Conservation (phyloP, 2,797 vertebrate genomes). For the Nothura maculosa region DNA sequence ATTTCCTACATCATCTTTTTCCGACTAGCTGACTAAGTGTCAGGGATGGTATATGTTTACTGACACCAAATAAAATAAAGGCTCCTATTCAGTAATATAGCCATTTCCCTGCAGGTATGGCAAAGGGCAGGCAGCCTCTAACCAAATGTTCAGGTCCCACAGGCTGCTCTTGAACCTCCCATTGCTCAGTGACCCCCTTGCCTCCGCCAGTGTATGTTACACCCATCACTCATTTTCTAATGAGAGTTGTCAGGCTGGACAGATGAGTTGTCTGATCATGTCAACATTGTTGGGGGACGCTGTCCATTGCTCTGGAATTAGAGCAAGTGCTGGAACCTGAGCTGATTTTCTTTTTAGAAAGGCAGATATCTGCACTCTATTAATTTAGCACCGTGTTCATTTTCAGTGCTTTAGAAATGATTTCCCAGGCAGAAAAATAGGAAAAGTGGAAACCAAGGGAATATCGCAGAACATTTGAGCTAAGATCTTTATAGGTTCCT, state of each 20-base stretch:
- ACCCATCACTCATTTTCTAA: neutral
- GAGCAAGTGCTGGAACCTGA: neutral
- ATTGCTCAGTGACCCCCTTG: rapidly evolving
- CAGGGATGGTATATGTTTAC: neutral
- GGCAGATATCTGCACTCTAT: neutral
- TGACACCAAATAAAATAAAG: neutral
- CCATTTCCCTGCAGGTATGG: rapidly evolving
- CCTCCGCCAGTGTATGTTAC: neutral
- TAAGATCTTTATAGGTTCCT: neutral
- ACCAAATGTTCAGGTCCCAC: neutral
- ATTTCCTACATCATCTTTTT: neutral
- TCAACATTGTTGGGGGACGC: neutral
- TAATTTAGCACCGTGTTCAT: neutral
- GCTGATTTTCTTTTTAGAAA: neutral
- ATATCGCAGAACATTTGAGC: neutral
- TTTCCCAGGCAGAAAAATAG: neutral
- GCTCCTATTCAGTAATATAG: neutral
- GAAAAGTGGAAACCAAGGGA: neutral
- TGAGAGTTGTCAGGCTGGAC: neutral
- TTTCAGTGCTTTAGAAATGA: neutral
- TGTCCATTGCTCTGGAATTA: neutral
- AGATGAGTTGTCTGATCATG: neutral
- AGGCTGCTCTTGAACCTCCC: neutral
- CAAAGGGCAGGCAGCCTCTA: neutral
- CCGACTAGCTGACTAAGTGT: neutral